Evolutionary conservation across 2,113 vertebrate genomes (phyloP), one percentile per base, ranked within the genome.

Genomic region (Alethe castanea): DNA sequence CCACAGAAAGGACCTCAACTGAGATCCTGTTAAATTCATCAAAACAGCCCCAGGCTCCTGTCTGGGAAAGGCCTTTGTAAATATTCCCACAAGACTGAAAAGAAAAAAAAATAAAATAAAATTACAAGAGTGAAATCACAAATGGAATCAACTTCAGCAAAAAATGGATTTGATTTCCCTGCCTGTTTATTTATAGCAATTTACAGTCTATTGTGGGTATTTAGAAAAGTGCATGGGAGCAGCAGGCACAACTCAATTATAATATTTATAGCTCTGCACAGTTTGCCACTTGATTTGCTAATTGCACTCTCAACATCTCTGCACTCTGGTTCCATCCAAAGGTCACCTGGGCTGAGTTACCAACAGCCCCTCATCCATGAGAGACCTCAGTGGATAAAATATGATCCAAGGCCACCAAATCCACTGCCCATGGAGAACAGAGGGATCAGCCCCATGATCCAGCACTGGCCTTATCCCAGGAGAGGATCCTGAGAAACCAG

Each of bases 11-110:
- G 59, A 99, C 99, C 83, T 99, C 99, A 90, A 99, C 99, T 1
- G 99, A 99, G 93, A 99, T 99, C 93, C 99, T 98, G 97, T 99
- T 99, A 88, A 99, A 99, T 81, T 99, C 99, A 78, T 99, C 99
- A 85, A 99, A 99, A 96, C 99, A 99, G 95, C 99, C 99, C 99
- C 99, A 99, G 60, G 99, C 99, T n/a, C 99, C 99, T 0, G 99
- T 99, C 98, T 99, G 99, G 73, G 99, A 98, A 81, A 99, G 98
- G 77, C 99, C 99, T 98, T 99, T 99, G 97, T 99, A 99, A 98
- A 99, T 99, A 97, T 98, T 99, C 69, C 99, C 99, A 86, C 99
- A 99, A 28, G 99, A 99, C 99, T 99, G 96, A 23, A 82, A 91
- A 45, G 78, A 24, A 80, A 90, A 69, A 47, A 70, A 48, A 36